Conservation (phyloP, 2,113 vertebrate genomes). For the Mionectes macconnelli region DNA sequence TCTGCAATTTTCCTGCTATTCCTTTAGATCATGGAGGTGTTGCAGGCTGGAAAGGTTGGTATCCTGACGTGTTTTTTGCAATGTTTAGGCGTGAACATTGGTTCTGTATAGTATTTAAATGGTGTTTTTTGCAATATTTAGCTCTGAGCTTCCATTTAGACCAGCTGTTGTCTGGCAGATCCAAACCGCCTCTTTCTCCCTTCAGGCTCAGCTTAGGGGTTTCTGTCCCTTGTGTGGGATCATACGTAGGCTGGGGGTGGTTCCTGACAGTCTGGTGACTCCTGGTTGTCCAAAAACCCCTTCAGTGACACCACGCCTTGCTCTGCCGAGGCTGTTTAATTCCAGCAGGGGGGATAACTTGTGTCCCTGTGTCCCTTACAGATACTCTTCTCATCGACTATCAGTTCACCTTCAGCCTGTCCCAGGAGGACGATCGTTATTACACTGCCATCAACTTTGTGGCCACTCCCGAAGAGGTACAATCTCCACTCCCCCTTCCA, state of each 20-base stretch:
- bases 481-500: not conserved
- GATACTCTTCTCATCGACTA: constrained; percentile 98
- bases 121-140: not conserved
- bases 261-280: not conserved
- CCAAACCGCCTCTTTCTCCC: not conserved
- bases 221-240: not conserved
- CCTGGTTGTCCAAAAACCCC: not conserved
- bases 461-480: constrained; percentile 96
- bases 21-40: not conserved
- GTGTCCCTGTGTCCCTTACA: constrained; percentile 40
- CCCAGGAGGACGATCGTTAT: constrained; percentile 97
- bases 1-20: not conserved
- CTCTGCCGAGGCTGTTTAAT: not conserved
- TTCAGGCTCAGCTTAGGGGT: not conserved
- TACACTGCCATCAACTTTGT: constrained; percentile 99
- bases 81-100: too few species aligned
- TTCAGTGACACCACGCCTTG: not conserved
- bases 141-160: not conserved
- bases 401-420: constrained; percentile 99
- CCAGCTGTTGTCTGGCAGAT: not conserved
- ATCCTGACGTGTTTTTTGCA: too few species aligned
- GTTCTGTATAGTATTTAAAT: not conserved
- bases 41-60: not conserved
- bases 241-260: not conserved
- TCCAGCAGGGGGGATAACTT: not conserved